Evolutionary conservation across 2,797 vertebrate species (phyloP), one percentile per base, ranked within the genome.

Genomic region (Acrossocheilus wenchowensis): DNA sequence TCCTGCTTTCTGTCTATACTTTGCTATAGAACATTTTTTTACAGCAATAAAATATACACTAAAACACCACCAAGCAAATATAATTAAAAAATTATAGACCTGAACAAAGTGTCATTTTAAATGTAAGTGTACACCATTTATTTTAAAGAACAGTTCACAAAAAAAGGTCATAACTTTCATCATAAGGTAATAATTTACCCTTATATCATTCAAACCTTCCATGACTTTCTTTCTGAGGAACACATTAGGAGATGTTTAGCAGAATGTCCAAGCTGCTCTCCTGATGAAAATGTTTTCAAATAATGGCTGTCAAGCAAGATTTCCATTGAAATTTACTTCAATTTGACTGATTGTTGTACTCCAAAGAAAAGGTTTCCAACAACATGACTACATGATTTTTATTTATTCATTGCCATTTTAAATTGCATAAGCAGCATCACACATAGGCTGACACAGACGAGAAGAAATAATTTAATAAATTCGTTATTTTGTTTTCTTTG

Each of bases 11-110:
- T 34, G 23, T 74, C 19, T 41, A 26, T 15, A 64, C 23, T 43
- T 7, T 43, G 60, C 39, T 43, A 26, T 30, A 30, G 3, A n/a
- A 52, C 6, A 54, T 48, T 62, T 43, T 11, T 73, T 21, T 75
- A 23, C n/a, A 45, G 68, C 69, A 45, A 54, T 54, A 81, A 52
- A 69, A 69, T 54, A 81, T 23, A 23, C 48, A 23, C 64, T 52
- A 14, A 10, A 52, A 73, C 4, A 52, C 26, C 7, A 54, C 30
- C 21, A n/a, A 69, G 45, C 6, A 82, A 30, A 23, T 41, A 30
- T 72, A 10, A 8, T 66, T 69, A n/a, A 1, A 68, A 48, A 54
- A 39, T 43, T 68, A 34, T 7, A 17, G 7, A 21, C 17, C 9
- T 5, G 1, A n/a, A 69, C 11, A 8, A 66, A 6, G 17, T 75